These are phyloP conservation scores for Poeciliopsis presidionis DNA, from an alignment of 2,797 vertebrate species.

Conservation along the genomic window DNA sequence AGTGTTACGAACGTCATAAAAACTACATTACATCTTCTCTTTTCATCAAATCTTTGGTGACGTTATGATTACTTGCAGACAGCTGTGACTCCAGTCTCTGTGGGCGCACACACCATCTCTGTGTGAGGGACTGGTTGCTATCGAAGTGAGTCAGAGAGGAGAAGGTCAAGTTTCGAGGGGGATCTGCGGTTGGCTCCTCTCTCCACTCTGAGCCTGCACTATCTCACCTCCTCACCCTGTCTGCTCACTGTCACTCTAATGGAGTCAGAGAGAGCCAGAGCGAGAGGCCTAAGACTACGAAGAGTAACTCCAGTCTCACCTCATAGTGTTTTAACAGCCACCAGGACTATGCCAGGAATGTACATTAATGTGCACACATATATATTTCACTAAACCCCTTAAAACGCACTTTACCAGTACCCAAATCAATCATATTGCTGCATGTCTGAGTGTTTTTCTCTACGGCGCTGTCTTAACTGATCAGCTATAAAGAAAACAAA, in stretches of 20 bases:
- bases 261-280: slow-evolving; percentile 70
- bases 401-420: slow-evolving; percentile 53
- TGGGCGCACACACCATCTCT: slow-evolving; percentile 14
- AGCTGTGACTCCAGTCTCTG: slow-evolving; percentile 12
- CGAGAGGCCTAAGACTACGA: slow-evolving; percentile 53
- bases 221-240: slow-evolving; percentile 81
- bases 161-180: slow-evolving; percentile 73
- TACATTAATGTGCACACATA: slow-evolving; percentile 76
- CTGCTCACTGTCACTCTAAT: slow-evolving; percentile 86
- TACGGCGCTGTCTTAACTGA: background rate
- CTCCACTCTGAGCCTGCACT: slow-evolving; percentile 74
- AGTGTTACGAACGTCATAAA: background rate
- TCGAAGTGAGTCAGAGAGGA: slow-evolving; percentile 58
- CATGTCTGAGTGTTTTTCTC: slow-evolving; percentile 24
- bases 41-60: background rate
- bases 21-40: background rate
- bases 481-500: background rate
- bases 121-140: slow-evolving; percentile 42
- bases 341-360: slow-evolving; percentile 80
- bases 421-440: slow-evolving; percentile 49
- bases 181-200: slow-evolving; percentile 53
- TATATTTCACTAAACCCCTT: slow-evolving; percentile 72
- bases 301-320: slow-evolving; percentile 77
- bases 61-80: background rate
- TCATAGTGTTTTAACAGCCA: slow-evolving; percentile 77